Conservation (phyloP, 2,113 vertebrate species). For the Vimba vimba region DNA sequence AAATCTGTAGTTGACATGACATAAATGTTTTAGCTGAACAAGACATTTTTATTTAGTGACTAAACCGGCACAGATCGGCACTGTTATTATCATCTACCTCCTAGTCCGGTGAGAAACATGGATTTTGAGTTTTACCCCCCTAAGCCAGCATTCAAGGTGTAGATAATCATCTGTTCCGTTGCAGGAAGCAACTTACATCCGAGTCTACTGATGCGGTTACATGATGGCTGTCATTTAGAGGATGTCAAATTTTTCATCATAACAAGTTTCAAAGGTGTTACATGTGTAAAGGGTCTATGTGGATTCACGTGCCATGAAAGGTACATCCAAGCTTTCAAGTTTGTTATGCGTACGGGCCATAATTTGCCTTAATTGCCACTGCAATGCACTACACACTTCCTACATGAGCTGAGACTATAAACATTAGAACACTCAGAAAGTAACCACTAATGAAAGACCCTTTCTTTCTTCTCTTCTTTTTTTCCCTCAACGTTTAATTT, state of each 20-base stretch:
- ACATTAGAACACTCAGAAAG: conserved; percentile 12
- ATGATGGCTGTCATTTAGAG: conserved; percentile 56
- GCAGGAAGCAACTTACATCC: conserved; percentile 61
- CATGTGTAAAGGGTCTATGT: conserved; percentile 46
- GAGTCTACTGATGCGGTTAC: conserved; percentile 58
- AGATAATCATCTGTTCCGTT: conserved; percentile 60
- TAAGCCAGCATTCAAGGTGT: conserved; percentile 38
- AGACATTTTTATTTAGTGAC: neutral
- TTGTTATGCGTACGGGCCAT: conserved; percentile 47
- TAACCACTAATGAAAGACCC: conserved; percentile 34
- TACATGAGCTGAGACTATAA: conserved; percentile 39
- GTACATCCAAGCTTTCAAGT: conserved; percentile 53
- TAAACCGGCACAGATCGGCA: neutral
- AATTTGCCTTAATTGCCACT: conserved; percentile 53
- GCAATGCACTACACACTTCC: conserved; percentile 35
- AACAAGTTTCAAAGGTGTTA: conserved; percentile 56
- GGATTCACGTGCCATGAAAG: conserved; percentile 48
- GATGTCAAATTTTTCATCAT: conserved; percentile 54
- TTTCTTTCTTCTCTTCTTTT: conserved; percentile 2
- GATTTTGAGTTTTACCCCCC: neutral
- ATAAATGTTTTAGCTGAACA: neutral
- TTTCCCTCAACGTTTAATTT: neutral
- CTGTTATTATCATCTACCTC: neutral
- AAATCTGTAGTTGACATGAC: neutral
- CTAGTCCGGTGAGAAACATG: neutral